These are phyloP conservation scores for Microcebus ravelobensis DNA, from an alignment of 2,113 vertebrate genomes.

Conservation along the genomic window DNA sequence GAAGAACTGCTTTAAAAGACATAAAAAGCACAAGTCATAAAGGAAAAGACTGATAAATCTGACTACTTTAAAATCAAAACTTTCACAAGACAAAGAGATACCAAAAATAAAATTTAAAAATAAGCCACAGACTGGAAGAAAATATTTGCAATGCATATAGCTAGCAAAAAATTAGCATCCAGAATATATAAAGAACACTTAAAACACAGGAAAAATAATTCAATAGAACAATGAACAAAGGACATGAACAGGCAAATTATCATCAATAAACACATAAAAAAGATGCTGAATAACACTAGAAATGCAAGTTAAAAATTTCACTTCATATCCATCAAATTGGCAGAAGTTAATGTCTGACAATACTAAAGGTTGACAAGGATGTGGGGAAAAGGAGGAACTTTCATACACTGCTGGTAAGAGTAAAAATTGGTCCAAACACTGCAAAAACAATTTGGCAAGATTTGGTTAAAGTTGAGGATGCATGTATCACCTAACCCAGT, in stretches of 20 bases:
- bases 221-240: constrained; percentile 16
- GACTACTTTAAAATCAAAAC: constrained; percentile 36
- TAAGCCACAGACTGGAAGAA: constrained; percentile 45
- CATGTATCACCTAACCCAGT: neutral
- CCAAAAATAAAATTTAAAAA: constrained; percentile 50
- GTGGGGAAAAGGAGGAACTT: neutral
- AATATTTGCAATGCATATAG: constrained; percentile 45
- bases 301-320: constrained; percentile 26
- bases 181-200: constrained; percentile 26
- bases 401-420: neutral
- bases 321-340: neutral
- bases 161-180: constrained; percentile 18
- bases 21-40: constrained; percentile 44
- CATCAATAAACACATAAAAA: constrained; percentile 39
- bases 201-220: constrained; percentile 13
- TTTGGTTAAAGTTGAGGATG: neutral
- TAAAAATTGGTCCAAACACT: neutral
- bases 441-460: constrained; percentile 22
- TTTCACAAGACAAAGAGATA: constrained; percentile 45
- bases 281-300: neutral
- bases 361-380: neutral
- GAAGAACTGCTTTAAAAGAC: constrained; percentile 49
- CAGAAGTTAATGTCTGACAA: neutral
- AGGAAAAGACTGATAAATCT: neutral
- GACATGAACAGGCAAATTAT: constrained; percentile 36